Percentiles rank a stretch among this genome's conserved stretches.
phyloP scores from a whole-genome alignment of 2,888 invertebrate genomes.

The Euzetes globulus region DNA sequence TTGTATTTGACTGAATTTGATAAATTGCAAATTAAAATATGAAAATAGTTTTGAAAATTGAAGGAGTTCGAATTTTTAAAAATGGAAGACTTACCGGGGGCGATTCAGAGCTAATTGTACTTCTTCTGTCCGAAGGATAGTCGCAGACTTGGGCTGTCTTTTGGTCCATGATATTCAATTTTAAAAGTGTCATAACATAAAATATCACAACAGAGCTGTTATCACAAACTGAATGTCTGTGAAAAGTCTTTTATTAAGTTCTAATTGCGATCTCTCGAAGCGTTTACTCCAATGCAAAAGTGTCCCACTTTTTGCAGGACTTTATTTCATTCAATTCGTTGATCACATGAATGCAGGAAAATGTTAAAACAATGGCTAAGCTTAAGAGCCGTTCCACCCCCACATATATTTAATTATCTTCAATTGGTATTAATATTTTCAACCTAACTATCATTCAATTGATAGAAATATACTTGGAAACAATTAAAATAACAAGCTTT shows the following conservation, averaged over 20 bases:
- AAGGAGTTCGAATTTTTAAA: no score
- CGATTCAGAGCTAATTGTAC: neutral
- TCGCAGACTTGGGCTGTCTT: neutral
- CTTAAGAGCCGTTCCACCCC: neutral
- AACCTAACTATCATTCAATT: no score
- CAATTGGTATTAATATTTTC: no score
- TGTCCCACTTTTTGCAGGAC: slow-evolving; percentile 7
- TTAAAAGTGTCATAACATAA: slow-evolving; percentile 1
- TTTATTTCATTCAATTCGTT: neutral
- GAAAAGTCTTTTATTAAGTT: neutral
- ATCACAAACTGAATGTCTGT: neutral
- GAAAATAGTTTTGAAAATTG: no score
- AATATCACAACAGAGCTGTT: neutral
- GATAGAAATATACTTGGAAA: no score
- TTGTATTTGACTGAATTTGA: no score
- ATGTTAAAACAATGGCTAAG: neutral
- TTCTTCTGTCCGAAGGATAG: slow-evolving; percentile 1
- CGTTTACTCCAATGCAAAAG: neutral
- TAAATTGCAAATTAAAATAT: no score
- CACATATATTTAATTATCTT: no score
- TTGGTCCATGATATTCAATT: slow-evolving; percentile 8
- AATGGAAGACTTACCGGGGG: neutral
- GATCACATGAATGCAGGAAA: neutral
- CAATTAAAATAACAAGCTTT: no score
- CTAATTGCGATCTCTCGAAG: neutral